Conservation (phyloP, 2,797 vertebrate species). For the Naso thynnoides region DNA sequence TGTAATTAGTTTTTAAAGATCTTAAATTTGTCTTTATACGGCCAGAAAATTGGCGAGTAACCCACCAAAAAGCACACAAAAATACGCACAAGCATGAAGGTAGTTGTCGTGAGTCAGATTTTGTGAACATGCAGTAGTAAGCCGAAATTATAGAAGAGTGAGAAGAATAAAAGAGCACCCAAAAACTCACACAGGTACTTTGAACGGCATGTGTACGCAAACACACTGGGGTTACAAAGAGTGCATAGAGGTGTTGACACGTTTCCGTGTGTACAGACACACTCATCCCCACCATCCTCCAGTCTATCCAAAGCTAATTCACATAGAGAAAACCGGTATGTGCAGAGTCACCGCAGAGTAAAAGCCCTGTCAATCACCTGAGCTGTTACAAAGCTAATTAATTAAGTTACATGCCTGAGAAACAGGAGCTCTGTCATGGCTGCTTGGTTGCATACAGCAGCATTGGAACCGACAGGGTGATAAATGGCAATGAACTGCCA, state of each 20-base stretch:
- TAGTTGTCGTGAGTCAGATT: background rate
- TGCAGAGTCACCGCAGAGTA: slow-evolving; percentile 64
- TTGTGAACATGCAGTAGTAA: background rate
- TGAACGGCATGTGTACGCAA: background rate
- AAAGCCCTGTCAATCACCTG: slow-evolving; percentile 78
- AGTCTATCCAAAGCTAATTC: slow-evolving; percentile 12
- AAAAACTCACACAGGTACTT: background rate
- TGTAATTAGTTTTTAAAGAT: slow-evolving; percentile 18
- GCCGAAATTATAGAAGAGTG: slow-evolving; percentile 74
- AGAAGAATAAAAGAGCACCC: background rate
- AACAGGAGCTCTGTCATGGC: slow-evolving; percentile 58
- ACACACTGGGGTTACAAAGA: background rate
- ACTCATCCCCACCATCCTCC: background rate
- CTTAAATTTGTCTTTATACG: background rate
- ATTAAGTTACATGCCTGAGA: slow-evolving; percentile 75
- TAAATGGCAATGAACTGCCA: slow-evolving; percentile 60
- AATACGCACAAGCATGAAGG: background rate
- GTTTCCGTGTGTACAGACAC: background rate
- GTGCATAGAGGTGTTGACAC: background rate
- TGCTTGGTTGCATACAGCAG: slow-evolving; percentile 50
- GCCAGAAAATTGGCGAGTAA: background rate
- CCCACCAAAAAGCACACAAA: background rate
- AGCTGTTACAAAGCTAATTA: slow-evolving; percentile 63
- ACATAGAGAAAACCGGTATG: slow-evolving; percentile 7
- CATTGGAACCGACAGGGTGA: slow-evolving; percentile 56